Conservation (phyloP, 1,140 invertebrate species). For the Conus betulinus region DNA sequence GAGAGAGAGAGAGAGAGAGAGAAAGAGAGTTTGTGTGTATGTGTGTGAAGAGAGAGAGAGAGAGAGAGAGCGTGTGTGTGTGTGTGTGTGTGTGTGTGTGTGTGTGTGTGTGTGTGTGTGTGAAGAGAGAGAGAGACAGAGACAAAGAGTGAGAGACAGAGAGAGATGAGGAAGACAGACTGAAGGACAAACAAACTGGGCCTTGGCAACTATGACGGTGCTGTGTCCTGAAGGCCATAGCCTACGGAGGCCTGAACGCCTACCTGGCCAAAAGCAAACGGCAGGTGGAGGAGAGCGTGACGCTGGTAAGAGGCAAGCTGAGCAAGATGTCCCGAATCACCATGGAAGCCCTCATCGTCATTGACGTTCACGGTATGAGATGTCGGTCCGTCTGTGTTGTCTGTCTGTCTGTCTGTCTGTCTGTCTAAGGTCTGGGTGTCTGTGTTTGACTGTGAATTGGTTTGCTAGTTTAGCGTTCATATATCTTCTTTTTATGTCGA, state of each 20-base stretch:
- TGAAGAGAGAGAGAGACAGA: neutral
- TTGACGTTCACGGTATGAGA: constrained; percentile 76
- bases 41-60: neutral
- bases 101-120: too few relatives aligned
- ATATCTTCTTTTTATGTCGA: too few relatives aligned
- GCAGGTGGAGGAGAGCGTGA: constrained; percentile 74
- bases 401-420: too few relatives aligned
- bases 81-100: too few relatives aligned
- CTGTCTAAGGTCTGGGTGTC: too few relatives aligned
- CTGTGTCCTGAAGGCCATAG: constrained; percentile 59
- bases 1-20: neutral
- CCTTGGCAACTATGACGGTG: too few relatives aligned
- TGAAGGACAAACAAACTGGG: neutral
- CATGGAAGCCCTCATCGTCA: constrained; percentile 75
- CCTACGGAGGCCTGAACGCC: constrained; percentile 60
- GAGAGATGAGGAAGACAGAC: neutral
- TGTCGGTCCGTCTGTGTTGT: too few relatives aligned
- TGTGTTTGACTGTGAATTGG: too few relatives aligned
- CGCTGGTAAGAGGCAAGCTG: constrained; percentile 72
- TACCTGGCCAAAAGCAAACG: constrained; percentile 72
- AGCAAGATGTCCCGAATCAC: constrained; percentile 74
- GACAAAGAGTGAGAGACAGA: neutral
- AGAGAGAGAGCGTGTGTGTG: neutral
- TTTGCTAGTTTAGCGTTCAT: too few relatives aligned
- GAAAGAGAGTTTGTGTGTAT: neutral